These are phyloP conservation scores for Machaerirhynchus nigripectus DNA, from an alignment of 2,113 vertebrate genomes.

Conservation along the genomic window DNA sequence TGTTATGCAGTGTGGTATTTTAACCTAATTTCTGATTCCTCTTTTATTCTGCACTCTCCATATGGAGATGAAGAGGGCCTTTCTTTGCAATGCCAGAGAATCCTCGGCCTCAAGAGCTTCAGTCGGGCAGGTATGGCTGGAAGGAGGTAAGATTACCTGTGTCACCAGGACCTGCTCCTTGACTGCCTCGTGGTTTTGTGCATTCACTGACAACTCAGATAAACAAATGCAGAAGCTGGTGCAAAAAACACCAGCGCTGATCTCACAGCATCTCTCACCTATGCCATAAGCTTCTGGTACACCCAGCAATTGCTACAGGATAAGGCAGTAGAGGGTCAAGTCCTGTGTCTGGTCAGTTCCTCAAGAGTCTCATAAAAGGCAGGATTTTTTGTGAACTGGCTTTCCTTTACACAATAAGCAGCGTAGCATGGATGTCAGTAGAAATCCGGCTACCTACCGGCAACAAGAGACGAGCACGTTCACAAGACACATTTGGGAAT, in stretches of 20 bases:
- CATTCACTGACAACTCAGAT: neutral
- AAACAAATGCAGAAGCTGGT: neutral
- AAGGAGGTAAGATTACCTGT: accelerated
- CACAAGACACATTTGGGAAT: neutral
- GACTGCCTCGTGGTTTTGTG: accelerated
- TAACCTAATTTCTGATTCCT: constrained; percentile 74
- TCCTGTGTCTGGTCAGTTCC: neutral
- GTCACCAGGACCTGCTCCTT: neutral
- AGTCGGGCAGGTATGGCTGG: neutral
- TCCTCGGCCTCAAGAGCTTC: neutral
- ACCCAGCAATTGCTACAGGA: neutral
- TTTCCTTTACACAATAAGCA: neutral
- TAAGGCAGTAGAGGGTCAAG: constrained; percentile 23
- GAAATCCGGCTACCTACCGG: neutral
- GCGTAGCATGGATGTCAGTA: neutral
- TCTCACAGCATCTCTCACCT: neutral
- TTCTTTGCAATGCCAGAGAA: neutral
- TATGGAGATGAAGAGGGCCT: neutral
- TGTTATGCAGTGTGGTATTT: constrained; percentile 50
- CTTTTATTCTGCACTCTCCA: constrained; percentile 13
- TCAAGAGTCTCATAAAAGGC: neutral
- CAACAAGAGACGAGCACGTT: neutral
- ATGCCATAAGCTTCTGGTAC: neutral
- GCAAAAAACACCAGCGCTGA: accelerated
- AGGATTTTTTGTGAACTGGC: neutral